Evolutionary conservation across 2,113 vertebrate species (phyloP).

Genomic region (Colius striatus): DNA sequence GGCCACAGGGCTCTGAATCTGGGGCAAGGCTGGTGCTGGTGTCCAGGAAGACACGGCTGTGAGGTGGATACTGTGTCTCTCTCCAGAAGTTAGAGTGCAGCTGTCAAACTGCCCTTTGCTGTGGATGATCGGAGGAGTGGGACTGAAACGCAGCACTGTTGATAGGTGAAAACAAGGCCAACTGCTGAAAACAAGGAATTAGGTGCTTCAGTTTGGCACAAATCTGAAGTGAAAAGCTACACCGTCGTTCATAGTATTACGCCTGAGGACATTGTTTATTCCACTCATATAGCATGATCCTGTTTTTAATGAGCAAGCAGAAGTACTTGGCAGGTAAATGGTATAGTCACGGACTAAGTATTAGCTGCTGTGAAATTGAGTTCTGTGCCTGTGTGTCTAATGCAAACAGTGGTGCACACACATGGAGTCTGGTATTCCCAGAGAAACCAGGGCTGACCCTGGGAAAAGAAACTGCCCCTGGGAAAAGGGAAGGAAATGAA

Average conservation of each 20-base stretch:
- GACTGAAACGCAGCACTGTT: neutral
- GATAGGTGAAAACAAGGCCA: neutral
- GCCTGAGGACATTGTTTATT: neutral
- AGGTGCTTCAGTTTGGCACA: neutral
- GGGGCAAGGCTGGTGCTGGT: neutral
- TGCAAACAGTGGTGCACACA: neutral
- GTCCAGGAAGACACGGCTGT: neutral
- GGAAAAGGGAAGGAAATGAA: constrained; percentile 22
- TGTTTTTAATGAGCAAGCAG: constrained; percentile 37
- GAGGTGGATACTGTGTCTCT: rapidly evolving
- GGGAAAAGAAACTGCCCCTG: neutral
- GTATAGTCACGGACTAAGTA: neutral
- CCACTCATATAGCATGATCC: neutral
- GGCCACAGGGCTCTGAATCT: neutral
- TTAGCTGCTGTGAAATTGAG: constrained; percentile 24
- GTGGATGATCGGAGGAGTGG: neutral
- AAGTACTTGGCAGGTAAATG: constrained; percentile 31
- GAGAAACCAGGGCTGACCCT: neutral
- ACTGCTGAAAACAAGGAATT: neutral
- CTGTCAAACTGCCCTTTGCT: neutral
- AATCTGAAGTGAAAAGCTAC: neutral
- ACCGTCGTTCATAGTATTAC: neutral
- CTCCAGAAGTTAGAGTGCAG: neutral
- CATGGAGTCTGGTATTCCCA: neutral
- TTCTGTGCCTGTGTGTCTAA: constrained; percentile 13